Evolutionary conservation across 1,140 invertebrate species (phyloP), one percentile per base, ranked within the genome.

Genomic region (Papilio machaon): DNA sequence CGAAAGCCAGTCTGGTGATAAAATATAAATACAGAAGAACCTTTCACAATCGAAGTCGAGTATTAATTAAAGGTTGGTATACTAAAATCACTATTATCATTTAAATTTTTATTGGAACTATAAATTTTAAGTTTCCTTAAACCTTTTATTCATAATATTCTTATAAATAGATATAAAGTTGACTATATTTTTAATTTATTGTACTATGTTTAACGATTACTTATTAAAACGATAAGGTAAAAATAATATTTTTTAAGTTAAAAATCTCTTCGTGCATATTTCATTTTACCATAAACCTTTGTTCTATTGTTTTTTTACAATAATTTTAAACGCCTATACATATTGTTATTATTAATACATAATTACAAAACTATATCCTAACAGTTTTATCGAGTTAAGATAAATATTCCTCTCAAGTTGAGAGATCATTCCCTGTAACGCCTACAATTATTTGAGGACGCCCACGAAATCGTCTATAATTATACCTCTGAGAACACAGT

Each of bases 21-120:
- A 89, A 88, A 86, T 86, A 90, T 86, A 89, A 91, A 89, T 90
- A 90, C 84, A 86, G 82, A 88, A 86, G 82, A 81, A 77, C 80
- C 73, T 47, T 81, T 80, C 76, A 86, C 85, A 76, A 82, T 84
- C 84, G 84, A 81, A 82, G 82, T 84, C 80, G 86, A 80, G 80
- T 85, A 85, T 83, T 84, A 82, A 88, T 84, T 82, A 87, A 91
- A 91, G 89, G 90, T 91, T 82, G 38, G 84, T 88, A 81, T 77
- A 73, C 67, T 38, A 67, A 73, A 35, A 83, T 43, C 49, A 77
- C 13, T 35, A 5, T 15, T 38, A 13, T 73, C 35, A 67, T 49
- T 17, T 30, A 1, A 30, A 30, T 30, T 30, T 30, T 30, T 1
- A 30, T 30, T 30, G 2, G 2, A 30, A 30, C 23, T 30, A 30